Evolutionary conservation across 64 coral and sea anemone genomes (phyloP), one percentile per base, ranked within the genome.

Genomic region (Stylophora pistillata): DNA sequence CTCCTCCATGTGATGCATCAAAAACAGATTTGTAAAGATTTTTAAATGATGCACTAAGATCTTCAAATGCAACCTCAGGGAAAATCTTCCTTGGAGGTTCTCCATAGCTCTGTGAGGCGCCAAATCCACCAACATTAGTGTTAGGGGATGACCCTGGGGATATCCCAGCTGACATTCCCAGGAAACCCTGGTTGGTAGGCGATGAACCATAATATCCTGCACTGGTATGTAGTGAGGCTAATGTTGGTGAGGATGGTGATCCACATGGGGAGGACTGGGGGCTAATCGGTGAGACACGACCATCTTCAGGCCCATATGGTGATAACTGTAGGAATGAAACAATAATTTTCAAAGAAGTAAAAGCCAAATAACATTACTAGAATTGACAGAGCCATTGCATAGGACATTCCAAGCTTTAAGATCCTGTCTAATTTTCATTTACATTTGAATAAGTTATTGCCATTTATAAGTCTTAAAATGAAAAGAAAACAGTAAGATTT

Each of bases 21-120:
- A 98, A 98, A 16, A 98, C 93, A 33, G 95, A 98, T 84, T 94
- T 94, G 74, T 98, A 98, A 6, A 98, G 86, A 89, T 94, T 98
- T 87, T 94, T 94, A 75, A 98, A 98, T 34, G 95, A 98, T 77
- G 95, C 95, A 86, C 95, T 98, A 55, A 98, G 91, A 79, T 98
- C 95, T 69, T 98, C 95, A 94, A 98, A 98, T 60, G 88, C 91
- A 58, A 98, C 88, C 65, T 98, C 95, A 60, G 95, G 79, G 23
- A 98, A 91, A 82, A 98, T 94, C 76, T 98, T 98, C 27, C 91
- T 86, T 11, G 95, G 95, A 23, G 95, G 95, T 87, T 98, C 95
- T 18, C 91, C 91, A 87, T 83, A 88, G 85, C 62, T 89, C 16
- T 94, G 85, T 16, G 92, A 89, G 11, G 79, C 83, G 27, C 84